Evolutionary conservation across 1,140 invertebrate species (phyloP).

Genomic region (Bombyx mori): DNA sequence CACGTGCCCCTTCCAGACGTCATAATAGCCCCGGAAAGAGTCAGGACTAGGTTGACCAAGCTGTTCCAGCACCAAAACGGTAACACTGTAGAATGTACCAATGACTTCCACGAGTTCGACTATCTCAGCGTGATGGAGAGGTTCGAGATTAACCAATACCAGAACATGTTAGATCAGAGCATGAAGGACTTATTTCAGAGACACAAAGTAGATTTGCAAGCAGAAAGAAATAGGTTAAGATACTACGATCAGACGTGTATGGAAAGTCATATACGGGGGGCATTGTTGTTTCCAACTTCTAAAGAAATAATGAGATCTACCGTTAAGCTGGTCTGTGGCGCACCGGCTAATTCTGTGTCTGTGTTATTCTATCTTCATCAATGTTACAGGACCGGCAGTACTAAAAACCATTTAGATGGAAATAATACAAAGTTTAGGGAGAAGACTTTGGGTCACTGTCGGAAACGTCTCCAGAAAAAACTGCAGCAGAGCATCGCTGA

Average conservation of each 20-base stretch:
- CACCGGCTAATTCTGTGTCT: conserved; percentile 37
- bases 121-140: conserved; percentile 45
- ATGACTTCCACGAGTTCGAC: conserved; percentile 44
- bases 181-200: conserved; percentile 46
- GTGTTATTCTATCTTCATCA: conserved; percentile 58
- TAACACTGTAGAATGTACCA: conserved; percentile 25
- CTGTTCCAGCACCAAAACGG: conserved; percentile 51
- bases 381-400: conserved; percentile 43
- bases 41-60: conserved; percentile 31
- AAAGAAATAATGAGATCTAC: conserved; percentile 54
- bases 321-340: conserved; percentile 48
- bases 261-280: conserved; percentile 47
- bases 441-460: conserved; percentile 50
- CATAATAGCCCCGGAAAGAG: conserved; percentile 27
- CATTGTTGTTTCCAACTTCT: conserved; percentile 41
- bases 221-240: conserved; percentile 29
- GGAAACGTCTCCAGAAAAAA: conserved; percentile 37
- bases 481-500: conserved; percentile 44
- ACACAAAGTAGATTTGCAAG: conserved; percentile 15
- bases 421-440: conserved; percentile 49
- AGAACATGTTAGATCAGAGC: conserved; percentile 35
- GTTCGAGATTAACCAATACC: conserved; percentile 58
- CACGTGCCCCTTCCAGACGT: conserved; percentile 41
- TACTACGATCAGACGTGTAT: conserved; percentile 56
- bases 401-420: conserved; percentile 47